Evolutionary conservation across 2,113 vertebrate species (phyloP), one percentile per base, ranked within the genome.

Genomic region (Seriola aureovittata): DNA sequence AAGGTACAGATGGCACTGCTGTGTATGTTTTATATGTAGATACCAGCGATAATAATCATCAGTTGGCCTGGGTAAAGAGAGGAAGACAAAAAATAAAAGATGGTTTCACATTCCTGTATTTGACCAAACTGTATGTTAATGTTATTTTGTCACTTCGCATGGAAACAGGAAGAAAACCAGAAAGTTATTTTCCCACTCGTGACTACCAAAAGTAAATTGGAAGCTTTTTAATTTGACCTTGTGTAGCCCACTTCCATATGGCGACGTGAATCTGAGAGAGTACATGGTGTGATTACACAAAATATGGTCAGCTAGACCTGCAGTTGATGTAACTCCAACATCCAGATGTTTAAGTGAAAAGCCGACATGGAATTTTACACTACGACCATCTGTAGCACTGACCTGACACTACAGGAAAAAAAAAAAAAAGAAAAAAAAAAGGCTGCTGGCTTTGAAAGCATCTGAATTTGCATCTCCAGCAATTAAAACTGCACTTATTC

Each of bases 261-360:
- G 82, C 55, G 19, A 32, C n/a, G 78, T 21, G 5, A 85, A 85
- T 71, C 23, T 40, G 67, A 63, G 57, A 65, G 29, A 70, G 50
- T 34, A 65, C 66, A 54, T n/a, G 54, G 65, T 64, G 68, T 36
- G 71, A 85, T 84, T 75, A 71, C n/a, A 78, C 9, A 66, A 83
- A 87, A 89, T 81, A 77, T 84, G 86, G 71, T 59, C 80, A 75
- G 75, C 62, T 68, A 21, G 14, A 42, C 59, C 59, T 48, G 17
- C 59, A 70, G 71, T 72, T 66, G 65, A 55, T 78, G 62, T 63
- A 72, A 82, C 50, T 52, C 46, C 69, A 67, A 42, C 78, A 75
- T 85, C 85, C 90, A 91, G 88, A 90, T 91, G 89, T 91, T 91
- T 68, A 58, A 80, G 40, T 38, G 23, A 67, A 74, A 88, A 84